These are phyloP conservation scores for Amazona guildingii DNA, from an alignment of 2,113 vertebrate genomes.

Conservation along the genomic window DNA sequence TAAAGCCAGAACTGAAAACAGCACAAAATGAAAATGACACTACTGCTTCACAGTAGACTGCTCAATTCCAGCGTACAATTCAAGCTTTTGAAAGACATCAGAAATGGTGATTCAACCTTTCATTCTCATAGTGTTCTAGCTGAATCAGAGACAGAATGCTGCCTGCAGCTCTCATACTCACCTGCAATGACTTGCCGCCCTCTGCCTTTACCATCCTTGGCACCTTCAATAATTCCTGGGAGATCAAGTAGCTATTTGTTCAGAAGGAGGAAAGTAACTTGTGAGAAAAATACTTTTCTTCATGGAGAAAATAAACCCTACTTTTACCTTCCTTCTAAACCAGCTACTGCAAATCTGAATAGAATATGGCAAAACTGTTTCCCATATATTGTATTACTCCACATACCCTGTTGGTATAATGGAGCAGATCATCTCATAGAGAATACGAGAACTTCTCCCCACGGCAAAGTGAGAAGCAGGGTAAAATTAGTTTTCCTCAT, in stretches of 20 bases:
- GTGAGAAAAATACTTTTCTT: background rate
- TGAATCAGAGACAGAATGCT: background rate
- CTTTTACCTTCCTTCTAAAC: background rate
- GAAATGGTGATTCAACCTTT: background rate
- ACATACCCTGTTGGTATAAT: accelerated
- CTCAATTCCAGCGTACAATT: background rate
- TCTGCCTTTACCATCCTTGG: conserved; percentile 97
- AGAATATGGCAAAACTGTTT: background rate
- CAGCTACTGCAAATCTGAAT: background rate
- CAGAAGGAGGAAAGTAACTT: background rate
- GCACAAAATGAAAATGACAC: background rate
- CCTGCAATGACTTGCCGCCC: conserved; percentile 97
- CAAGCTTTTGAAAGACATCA: background rate
- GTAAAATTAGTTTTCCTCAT: background rate
- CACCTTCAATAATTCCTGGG: conserved; percentile 98
- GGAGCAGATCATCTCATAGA: background rate
- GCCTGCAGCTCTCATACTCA: conserved; percentile 47
- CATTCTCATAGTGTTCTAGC: background rate
- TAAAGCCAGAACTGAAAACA: background rate
- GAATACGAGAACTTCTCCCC: background rate
- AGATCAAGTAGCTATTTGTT: conserved; percentile 90
- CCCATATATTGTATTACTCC: background rate
- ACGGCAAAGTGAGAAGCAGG: background rate
- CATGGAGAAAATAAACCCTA: background rate
- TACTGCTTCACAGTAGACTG: background rate